Evolutionary conservation across 2,113 vertebrate species (phyloP), one percentile per base, ranked within the genome.

Genomic region (Pongo abelii): DNA sequence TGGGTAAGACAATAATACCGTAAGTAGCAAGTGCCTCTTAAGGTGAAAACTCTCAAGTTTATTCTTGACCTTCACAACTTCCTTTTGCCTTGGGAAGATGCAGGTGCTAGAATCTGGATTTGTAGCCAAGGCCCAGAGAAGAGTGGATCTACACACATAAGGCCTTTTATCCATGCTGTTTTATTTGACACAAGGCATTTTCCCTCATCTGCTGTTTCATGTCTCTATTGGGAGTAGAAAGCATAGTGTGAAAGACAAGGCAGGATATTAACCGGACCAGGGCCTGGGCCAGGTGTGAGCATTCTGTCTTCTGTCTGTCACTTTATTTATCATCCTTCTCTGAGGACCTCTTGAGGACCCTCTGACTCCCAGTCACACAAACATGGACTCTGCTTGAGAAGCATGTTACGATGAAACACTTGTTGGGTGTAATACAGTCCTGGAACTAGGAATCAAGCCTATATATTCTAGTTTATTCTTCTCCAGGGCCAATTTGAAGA

Each of bases 261-360:
- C 97, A 98, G 96, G 97, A 98, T 98, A 98, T 98, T 94, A 97
- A 46, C 92, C 78, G 67, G 94, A 91, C 95, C 84, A 85, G 77
- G 55, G 95, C 87, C 91, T 75, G 84, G 93, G 75, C 97, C 97
- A 97, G 96, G 96, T 97, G 98, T 94, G 97, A 96, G 96, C 72
- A 70, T 96, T 96, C 97, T 95, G 96, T 97, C 97, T 98, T 96
- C 94, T 96, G 91, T 96, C 93, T 6, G 23, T 95, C 97, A 96
- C 97, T 96, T 85, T 97, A 97, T 98, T 98, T 96, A 97, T 98
- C 98, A 97, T 97, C 74, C 55, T 97, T 88, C 77, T 97, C 91
- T n/a, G 72, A 89, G 85, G 67, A 85, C 46, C 67, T 84, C 78
- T 40, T 85, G 93, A 95, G 72, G 67, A 84, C 43, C 50, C 52